Evolutionary conservation across 1,140 invertebrate genomes (phyloP), one percentile per base, ranked within the genome.

Genomic region (Aphaenogaster rudis): DNA sequence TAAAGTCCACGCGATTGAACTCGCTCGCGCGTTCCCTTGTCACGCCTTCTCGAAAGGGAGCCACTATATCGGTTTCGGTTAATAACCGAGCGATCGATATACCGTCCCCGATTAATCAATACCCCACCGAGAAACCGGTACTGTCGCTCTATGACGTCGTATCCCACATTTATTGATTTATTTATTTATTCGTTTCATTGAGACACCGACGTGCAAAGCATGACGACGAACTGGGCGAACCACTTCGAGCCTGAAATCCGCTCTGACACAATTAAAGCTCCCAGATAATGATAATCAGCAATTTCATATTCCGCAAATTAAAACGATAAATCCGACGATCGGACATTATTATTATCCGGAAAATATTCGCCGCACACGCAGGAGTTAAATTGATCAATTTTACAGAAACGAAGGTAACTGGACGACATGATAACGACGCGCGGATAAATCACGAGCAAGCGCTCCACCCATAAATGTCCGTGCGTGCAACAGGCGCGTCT

Each of bases 41-140:
- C 54, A 69, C n/a, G 54, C 39, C 36, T n/a, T 67, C 59, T 7
- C 52, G 50, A 54, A 69, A 63, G 39, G 21, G n/a, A 82, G 33
- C 6, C 42, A 39, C 69, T 71, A 42, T 87, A 64, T 87, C 48
- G 42, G 15, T 87, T 87, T 72, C 36, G 57, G 45, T 87, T 87
- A 54, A 67, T 57, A 81, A 57, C 64, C 78, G 64, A 48, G n/a
- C 21, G 13, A 81, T 81, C 50, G 36, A 81, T n/a, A 81, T n/a
- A 28, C 7, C n/a, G 45, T 57, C 64, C 42, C 42, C 42, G 48
- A 52, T 69, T 54, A 54, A 81, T 81, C 78, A 48, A 45, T 48
- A 50, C 45, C 21, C 15, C 9, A 59, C 3, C 4, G 39, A 78
- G 28, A 63, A n/a, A 36, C 61, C 42, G 59, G 42, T 63, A 66